Base-by-base conservation (phyloP, 2,797 vertebrate genomes). In the Diceros bicornis region DNA sequence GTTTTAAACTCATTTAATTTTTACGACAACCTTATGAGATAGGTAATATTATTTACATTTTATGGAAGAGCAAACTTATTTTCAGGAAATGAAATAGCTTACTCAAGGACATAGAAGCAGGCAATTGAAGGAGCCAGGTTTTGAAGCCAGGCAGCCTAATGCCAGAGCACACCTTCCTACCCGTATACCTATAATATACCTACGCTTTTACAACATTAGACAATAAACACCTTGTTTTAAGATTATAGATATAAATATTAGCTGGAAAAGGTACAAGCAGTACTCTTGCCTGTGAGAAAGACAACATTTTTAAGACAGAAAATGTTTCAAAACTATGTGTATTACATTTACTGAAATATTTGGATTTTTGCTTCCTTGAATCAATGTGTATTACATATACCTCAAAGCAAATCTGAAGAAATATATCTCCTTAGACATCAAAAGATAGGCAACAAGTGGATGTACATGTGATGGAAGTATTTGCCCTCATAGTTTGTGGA, bases 331-430 rank as follows among this genome's bases (percentile, higher is more conserved):
- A 84, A 81, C 44, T 93, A 34, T 50, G 11, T 50, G 10, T 50
- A 34, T 50, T 68, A 32, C 3, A 59, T 64, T 96, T 72, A 29
- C 27, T 91, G 47, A 96, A 92, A 85, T 91, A 92, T 84, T 96
- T 69, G 2, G 16, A 72, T 66, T 92, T 72, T 66, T 52, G 81
- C 41, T 92, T 50, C 29, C n/a, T 68, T 89, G 29, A 81, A 41
- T 77, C 41, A 86, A 14, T 77, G 47, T 82, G 29, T 47, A 59
- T 44, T 66, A 8, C 25, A 72, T 59, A 72, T 52, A 34, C 32
- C 29, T 88, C 72, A 85, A 88, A 88, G 17, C 66, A 84, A 81
- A 94, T 66, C 61, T 75, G 55, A 93, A 97, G 34, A 64, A 92
- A 61, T 66, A 17, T 69, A 29, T 83, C 37, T 92, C 34, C 37